Conservation (phyloP, 2,888 invertebrate genomes). For the Nemurella pictetii region DNA sequence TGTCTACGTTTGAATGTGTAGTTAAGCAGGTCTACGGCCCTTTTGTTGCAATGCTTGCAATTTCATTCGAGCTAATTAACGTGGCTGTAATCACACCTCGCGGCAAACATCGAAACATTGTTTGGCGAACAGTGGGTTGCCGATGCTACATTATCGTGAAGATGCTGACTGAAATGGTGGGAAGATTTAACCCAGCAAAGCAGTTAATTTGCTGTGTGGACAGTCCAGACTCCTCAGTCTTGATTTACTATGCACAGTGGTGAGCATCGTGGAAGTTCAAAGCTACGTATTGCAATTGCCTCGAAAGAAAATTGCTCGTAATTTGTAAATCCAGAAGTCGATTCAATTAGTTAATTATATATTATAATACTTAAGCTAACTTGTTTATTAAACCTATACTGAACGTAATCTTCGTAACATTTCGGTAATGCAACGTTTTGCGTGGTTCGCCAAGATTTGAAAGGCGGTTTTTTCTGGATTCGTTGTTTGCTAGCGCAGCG, state of each 20-base stretch:
- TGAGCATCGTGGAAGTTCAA: not conserved
- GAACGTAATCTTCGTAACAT: too few species aligned
- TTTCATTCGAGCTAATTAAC: conserved; percentile 19
- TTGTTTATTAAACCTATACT: too few species aligned
- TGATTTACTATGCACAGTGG: not conserved
- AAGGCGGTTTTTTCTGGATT: not conserved
- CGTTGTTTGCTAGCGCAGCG: not conserved
- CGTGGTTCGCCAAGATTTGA: not conserved
- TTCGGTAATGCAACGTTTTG: too few species aligned
- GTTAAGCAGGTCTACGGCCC: too few species aligned
- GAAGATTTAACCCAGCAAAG: not conserved
- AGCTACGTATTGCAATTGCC: too few species aligned
- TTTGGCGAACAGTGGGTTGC: not conserved
- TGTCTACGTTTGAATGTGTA: not conserved
- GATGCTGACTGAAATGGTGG: not conserved
- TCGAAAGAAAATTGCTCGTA: too few species aligned
- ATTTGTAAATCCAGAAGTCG: too few species aligned
- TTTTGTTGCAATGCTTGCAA: conserved; percentile 11
- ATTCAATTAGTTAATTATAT: too few species aligned
- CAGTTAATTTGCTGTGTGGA: not conserved
- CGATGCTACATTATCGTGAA: not conserved
- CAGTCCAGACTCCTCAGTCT: not conserved
- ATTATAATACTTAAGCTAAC: too few species aligned
- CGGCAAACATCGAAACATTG: not conserved
- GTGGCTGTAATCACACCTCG: conserved; percentile 13